A percentile compares a stretch with the other conserved stretches of the same genome.
These are phyloP conservation scores for Poeciliopsis presidionis DNA, from an alignment of 2,797 vertebrate genomes.

Conservation along the genomic window DNA sequence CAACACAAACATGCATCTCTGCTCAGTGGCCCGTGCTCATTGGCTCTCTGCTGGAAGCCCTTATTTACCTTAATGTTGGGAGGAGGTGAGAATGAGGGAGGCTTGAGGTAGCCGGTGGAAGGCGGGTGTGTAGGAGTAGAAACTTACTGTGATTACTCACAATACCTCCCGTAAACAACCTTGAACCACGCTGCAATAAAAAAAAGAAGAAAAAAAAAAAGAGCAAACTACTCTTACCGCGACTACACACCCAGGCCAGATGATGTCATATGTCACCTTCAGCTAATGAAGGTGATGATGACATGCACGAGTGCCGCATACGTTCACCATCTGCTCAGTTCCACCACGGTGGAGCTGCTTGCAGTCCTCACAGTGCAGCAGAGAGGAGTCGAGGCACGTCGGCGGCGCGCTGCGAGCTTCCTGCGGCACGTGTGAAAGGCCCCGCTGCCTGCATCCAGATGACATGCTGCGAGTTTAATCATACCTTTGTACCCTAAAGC, in stretches of 20 bases:
- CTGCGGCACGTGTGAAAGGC: constrained; percentile 47
- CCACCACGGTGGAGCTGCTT: constrained; percentile 53
- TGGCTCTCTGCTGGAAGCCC: constrained; percentile 75
- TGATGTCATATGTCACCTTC: constrained; percentile 82
- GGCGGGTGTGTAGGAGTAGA: constrained; percentile 24
- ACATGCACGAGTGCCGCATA: constrained; percentile 73
- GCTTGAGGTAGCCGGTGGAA: constrained; percentile 33
- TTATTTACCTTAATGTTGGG: constrained; percentile 80
- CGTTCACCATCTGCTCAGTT: constrained; percentile 79
- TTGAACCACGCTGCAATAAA: constrained; percentile 64
- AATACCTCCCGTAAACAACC: constrained; percentile 72
- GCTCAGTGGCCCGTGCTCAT: constrained; percentile 77
- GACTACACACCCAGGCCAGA: constrained; percentile 55
- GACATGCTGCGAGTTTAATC: constrained; percentile 60
- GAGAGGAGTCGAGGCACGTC: constrained; percentile 59
- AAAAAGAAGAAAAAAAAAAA: constrained; percentile 45
- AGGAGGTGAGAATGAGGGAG: constrained; percentile 50
- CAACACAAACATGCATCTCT: constrained; percentile 80
- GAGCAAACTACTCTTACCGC: constrained; percentile 59
- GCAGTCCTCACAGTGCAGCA: constrained; percentile 40
- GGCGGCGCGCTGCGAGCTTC: constrained; percentile 30
- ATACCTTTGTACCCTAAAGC: constrained; percentile 37
- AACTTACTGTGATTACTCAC: constrained; percentile 60
- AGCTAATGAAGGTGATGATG: constrained; percentile 81
- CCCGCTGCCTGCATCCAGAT: constrained; percentile 59